These are phyloP conservation scores for Stenchaetothrips biformis DNA, from an alignment of 2,888 invertebrate genomes.

Conservation along the genomic window DNA sequence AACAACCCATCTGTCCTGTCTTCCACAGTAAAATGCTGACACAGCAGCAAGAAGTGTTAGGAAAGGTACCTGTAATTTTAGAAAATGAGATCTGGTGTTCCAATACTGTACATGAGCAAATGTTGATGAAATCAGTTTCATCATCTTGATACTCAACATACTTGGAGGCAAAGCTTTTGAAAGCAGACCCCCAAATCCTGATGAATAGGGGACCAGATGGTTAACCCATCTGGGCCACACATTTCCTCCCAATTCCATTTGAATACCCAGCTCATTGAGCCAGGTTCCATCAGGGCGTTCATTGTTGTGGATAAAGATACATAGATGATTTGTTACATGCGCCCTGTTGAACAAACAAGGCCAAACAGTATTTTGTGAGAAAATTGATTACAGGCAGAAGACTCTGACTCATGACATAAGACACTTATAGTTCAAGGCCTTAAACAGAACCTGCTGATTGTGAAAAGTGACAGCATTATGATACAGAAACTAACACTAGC, in stretches of 20 bases:
- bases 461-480: no score
- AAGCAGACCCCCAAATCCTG: constrained; percentile 82
- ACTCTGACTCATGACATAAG: no score
- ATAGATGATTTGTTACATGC: neutral
- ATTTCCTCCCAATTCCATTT: constrained; percentile 69
- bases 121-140: neutral
- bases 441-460: no score
- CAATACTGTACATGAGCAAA: no score
- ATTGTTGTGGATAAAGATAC: neutral
- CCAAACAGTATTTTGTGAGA: no score
- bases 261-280: constrained; percentile 10
- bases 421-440: no score
- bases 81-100: constrained; percentile 26
- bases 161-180: constrained; percentile 67
- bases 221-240: constrained; percentile 68
- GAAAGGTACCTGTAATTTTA: constrained; percentile 59
- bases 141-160: constrained; percentile 30
- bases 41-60: constrained; percentile 65
- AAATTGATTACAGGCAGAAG: no score
- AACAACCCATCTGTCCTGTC: constrained; percentile 57
- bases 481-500: no score
- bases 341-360: neutral
- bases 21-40: constrained; percentile 78
- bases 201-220: constrained; percentile 61
- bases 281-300: neutral